Evolutionary conservation across 2,888 invertebrate species (phyloP).

Genomic region (Platerodrilus igneus): DNA sequence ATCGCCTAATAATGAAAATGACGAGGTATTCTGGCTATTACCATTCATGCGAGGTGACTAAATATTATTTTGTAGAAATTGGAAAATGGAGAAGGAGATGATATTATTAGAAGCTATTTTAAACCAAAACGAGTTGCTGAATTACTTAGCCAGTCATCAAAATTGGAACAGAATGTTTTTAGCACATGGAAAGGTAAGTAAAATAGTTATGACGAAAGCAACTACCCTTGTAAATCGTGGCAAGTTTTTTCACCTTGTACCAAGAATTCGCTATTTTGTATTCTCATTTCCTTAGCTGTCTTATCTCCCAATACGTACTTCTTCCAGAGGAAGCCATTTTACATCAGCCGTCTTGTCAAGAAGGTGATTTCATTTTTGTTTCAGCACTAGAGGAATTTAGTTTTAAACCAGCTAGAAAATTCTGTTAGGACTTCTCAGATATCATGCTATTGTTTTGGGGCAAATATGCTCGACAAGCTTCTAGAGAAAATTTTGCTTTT

Average conservation of each 20-base stretch:
- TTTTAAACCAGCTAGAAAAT: too few relatives aligned
- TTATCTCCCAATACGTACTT: too few relatives aligned
- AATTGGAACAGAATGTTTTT: conserved; percentile 53
- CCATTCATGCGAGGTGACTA: too few relatives aligned
- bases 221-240: background rate
- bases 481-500: too few relatives aligned
- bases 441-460: too few relatives aligned
- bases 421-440: too few relatives aligned
- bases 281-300: too few relatives aligned
- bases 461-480: too few relatives aligned
- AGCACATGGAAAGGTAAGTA: conserved; percentile 52
- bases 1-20: conserved; percentile 20
- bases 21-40: conserved; percentile 12
- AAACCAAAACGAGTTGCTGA: conserved; percentile 61
- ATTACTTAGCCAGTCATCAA: conserved; percentile 54
- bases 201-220: background rate
- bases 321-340: too few relatives aligned
- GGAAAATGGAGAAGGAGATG: conserved; percentile 51
- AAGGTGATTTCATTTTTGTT: conserved; percentile 26
- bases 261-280: too few relatives aligned
- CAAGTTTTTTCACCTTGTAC: background rate
- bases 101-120: conserved; percentile 69
- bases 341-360: too few relatives aligned
- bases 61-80: conserved; percentile 51
- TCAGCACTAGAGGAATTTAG: too few relatives aligned